A percentile compares a stretch with the other conserved stretches of the same genome.
phyloP scores from a whole-genome alignment of 2,888 invertebrate species.

The Penaeus monodon region DNA sequence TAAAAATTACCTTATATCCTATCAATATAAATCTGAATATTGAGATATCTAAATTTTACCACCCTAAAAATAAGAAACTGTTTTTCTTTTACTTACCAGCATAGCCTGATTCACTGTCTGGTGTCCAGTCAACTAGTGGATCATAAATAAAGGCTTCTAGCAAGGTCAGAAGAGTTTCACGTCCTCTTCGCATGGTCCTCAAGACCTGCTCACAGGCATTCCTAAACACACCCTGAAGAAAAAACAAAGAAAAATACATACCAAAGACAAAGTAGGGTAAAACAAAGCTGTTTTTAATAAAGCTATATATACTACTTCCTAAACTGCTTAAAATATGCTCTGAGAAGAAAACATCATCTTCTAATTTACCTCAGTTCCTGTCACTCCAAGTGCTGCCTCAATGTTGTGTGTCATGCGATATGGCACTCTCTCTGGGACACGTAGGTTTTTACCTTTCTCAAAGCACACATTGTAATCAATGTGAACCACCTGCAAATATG shows the following conservation, averaged over 20 bases:
- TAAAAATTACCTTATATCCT: not conserved
- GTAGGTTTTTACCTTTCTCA: conserved; percentile 94
- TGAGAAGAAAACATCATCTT: not conserved
- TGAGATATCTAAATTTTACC: not conserved
- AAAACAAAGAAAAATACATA: conserved; percentile 65
- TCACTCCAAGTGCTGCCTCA: conserved; percentile 91
- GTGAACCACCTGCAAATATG: conserved; percentile 80
- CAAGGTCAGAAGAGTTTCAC: conserved; percentile 91
- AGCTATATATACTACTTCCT: too few relatives aligned
- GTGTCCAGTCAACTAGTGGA: conserved; percentile 97
- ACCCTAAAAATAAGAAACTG: not conserved
- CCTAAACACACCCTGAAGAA: conserved; percentile 91
- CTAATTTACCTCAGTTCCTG: conserved; percentile 82
- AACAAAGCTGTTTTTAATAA: too few relatives aligned
- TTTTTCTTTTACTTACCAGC: conserved; percentile 67
- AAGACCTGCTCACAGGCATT: conserved; percentile 92
- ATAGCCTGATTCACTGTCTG: conserved; percentile 77
- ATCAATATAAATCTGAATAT: not conserved
- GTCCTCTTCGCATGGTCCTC: conserved; percentile 89
- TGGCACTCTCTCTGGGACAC: conserved; percentile 98
- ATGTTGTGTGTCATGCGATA: conserved; percentile 98
- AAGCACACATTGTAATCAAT: conserved; percentile 99
- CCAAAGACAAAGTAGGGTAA: too few relatives aligned
- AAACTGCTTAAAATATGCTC: not conserved
- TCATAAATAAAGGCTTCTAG: conserved; percentile 98